Base-by-base conservation (phyloP, 92 coral and sea anemone genomes). In the Epizoanthus scotinus region DNA sequence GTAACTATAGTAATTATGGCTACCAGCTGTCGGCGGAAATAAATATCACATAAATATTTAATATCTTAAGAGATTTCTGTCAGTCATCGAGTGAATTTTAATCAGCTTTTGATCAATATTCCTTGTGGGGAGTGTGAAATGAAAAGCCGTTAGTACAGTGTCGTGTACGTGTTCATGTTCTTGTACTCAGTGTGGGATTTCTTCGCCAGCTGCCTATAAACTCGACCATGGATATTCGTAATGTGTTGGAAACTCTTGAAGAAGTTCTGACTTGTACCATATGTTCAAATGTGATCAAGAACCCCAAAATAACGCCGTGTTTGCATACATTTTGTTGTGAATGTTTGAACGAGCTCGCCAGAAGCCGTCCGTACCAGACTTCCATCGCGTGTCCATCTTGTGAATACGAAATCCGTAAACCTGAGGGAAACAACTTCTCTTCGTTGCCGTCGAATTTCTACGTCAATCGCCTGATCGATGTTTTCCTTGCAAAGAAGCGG, bases 261-360 rank as follows among this genome's bases (percentile, higher is more conserved):
- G 94, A 87, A 68, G 83, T 89, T 2, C 77, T 93, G 17, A 93
- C 92, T 9, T 93, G 97, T 70, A 82, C 85, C 25, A 44, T 75
- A 6, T 93, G 97, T 77, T 90, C 94, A 20, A 93, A 93, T 47
- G 91, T 93, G 54, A 85, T 87, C 75, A 84, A 84, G 28, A 91
- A 93, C 52, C 97, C 97, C 7, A 90, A 87, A 84, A 86, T 93
- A 40, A 87, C 97, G n/a, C 94, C 97, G 27, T 93, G 97, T 88
- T 73, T 93, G 53, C 97, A 93, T 77, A 85, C 97, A 25, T 93
- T 93, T 83, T 93, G 97, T 82, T 90, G 90, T 19, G 97, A 93
- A 62, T 93, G 97, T 73, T 86, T 93, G 84, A 93, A 90, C 69
- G 90, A 87, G 10, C 71, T 93, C 42, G 91, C 94, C 15, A 60